These are phyloP conservation scores for Andrena trimmerana DNA, from an alignment of 2,888 invertebrate species.

Conservation along the genomic window DNA sequence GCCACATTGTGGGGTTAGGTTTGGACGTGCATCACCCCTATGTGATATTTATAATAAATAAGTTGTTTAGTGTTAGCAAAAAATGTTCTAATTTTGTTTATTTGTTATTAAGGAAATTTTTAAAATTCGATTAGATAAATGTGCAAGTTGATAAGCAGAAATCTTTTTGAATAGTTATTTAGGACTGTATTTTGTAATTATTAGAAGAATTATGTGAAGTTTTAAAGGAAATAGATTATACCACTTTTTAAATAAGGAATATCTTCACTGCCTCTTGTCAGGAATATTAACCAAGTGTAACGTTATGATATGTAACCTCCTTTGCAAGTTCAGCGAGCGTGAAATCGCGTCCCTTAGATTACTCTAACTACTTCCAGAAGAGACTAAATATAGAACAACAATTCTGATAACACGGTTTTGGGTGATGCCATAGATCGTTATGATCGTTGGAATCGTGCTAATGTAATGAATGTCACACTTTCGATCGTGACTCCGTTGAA, in stretches of 20 bases:
- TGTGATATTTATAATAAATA: no score
- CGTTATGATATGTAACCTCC: neutral
- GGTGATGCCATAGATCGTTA: conserved; percentile 12
- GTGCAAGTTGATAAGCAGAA: no score
- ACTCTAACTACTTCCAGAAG: neutral
- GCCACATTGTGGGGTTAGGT: no score
- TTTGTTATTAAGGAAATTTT: no score
- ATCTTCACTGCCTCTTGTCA: neutral
- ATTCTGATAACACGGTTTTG: conserved; percentile 19
- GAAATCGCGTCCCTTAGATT: neutral
- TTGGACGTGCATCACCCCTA: no score
- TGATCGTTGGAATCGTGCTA: conserved; percentile 1
- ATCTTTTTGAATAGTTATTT: no score
- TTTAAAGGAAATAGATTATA: neutral
- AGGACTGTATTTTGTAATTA: neutral
- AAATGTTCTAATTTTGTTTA: no score
- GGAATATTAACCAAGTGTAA: neutral
- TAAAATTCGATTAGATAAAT: no score
- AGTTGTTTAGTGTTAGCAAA: no score
- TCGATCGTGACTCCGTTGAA: conserved; percentile 15
- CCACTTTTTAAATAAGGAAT: neutral
- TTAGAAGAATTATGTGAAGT: neutral
- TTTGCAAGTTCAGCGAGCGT: neutral
- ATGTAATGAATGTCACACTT: conserved; percentile 45
- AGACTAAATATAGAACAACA: neutral